phyloP scores from a whole-genome alignment of 2,888 invertebrate species.

The Rhaphigaster nebulosa region DNA sequence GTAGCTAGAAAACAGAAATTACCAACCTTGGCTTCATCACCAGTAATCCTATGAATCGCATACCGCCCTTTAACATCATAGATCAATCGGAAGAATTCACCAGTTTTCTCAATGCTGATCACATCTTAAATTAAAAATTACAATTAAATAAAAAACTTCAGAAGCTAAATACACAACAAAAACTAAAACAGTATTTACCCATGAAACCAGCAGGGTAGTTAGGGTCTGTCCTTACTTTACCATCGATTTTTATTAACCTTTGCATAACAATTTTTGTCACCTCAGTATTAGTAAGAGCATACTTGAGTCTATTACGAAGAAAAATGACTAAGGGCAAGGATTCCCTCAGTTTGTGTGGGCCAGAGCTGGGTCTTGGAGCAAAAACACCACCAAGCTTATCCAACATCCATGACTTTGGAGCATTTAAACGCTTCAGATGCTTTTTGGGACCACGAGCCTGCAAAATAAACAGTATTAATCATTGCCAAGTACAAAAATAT shows the following conservation, averaged over 20 bases:
- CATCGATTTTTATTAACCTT: slow-evolving; percentile 97
- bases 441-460: slow-evolving; percentile 99
- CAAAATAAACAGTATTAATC: slow-evolving; percentile 66
- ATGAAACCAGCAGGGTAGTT: slow-evolving; percentile 99
- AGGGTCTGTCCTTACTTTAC: slow-evolving; percentile 96
- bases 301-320: slow-evolving; percentile 96
- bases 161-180: background rate
- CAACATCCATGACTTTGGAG: slow-evolving; percentile 99
- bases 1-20: background rate
- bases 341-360: slow-evolving; percentile 98
- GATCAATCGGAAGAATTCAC: slow-evolving; percentile 96
- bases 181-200: slow-evolving; percentile 77
- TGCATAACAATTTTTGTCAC: slow-evolving; percentile 99
- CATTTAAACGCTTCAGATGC: slow-evolving; percentile 98
- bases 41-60: slow-evolving; percentile 95
- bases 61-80: slow-evolving; percentile 99
- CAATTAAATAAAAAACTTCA: background rate
- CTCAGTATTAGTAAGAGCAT: slow-evolving; percentile 96
- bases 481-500: background rate
- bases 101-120: slow-evolving; percentile 97
- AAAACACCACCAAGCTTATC: slow-evolving; percentile 98
- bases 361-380: slow-evolving; percentile 96
- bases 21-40: slow-evolving; percentile 95
- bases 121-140: slow-evolving; percentile 81
- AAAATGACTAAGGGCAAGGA: slow-evolving; percentile 97